Conservation (phyloP, 2,113 vertebrate genomes). For the Diglossa brunneiventris region DNA sequence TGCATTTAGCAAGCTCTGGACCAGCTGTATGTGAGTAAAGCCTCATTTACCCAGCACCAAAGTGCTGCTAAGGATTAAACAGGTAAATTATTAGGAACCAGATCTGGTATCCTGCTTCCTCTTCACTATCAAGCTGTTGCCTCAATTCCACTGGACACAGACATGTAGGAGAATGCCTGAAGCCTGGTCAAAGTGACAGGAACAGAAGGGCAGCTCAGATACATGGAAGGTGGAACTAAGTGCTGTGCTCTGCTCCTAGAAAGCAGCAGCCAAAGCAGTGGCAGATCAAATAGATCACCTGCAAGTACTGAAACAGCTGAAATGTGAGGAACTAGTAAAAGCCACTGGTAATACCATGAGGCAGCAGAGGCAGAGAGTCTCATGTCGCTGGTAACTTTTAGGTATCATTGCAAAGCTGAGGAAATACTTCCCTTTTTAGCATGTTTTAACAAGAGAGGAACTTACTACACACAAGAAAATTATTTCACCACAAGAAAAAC, state of each 20-base stretch:
- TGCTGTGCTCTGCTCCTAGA: not conserved
- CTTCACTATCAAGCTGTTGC: not conserved
- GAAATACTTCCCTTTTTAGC: not conserved
- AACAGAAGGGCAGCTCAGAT: not conserved
- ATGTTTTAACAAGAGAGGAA: not conserved
- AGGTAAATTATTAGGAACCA: not conserved
- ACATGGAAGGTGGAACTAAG: not conserved
- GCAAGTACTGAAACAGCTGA: not conserved
- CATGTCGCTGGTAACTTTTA: not conserved
- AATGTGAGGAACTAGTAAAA: not conserved
- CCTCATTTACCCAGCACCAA: not conserved
- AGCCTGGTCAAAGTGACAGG: not conserved
- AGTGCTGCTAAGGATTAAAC: not conserved
- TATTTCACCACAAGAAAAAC: not conserved
- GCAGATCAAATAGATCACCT: not conserved
- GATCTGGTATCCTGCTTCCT: not conserved
- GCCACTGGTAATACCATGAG: not conserved
- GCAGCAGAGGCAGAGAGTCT: not conserved
- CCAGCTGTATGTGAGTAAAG: not conserved
- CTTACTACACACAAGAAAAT: not conserved
- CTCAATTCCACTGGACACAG: not conserved
- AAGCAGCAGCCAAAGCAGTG: not conserved
- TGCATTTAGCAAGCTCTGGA: not conserved
- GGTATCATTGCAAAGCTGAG: not conserved
- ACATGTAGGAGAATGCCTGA: not conserved